Percentiles rank a stretch among this genome's conserved stretches.
Conservation (phyloP, 1,140 invertebrate species). For the Tribolium castaneum region DNA sequence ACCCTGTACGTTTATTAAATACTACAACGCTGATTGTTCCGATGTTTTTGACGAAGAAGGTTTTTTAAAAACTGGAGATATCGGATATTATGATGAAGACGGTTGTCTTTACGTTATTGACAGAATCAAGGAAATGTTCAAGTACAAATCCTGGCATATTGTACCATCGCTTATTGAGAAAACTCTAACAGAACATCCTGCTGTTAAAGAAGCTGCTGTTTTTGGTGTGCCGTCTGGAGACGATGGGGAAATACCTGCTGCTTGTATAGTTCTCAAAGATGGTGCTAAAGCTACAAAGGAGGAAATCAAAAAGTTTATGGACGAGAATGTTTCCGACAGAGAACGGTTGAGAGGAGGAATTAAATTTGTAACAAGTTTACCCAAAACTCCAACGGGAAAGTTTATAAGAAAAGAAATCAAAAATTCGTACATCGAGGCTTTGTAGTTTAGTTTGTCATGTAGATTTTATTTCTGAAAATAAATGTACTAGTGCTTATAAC, state of each 20-base stretch:
- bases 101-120: slow-evolving; percentile 74
- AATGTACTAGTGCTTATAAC: too few relatives aligned
- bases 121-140: slow-evolving; percentile 80
- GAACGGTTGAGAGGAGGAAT: slow-evolving; percentile 20
- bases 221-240: slow-evolving; percentile 61
- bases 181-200: slow-evolving; percentile 73
- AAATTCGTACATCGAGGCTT: background rate
- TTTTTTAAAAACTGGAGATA: slow-evolving; percentile 75
- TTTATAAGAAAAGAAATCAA: background rate
- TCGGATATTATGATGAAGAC: slow-evolving; percentile 74
- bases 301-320: slow-evolving; percentile 21
- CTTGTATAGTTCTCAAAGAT: slow-evolving; percentile 10
- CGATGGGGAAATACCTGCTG: slow-evolving; percentile 32
- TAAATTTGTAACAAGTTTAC: background rate
- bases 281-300: background rate
- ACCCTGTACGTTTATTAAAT: slow-evolving; percentile 66
- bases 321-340: background rate
- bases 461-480: too few relatives aligned
- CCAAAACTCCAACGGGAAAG: slow-evolving; percentile 22
- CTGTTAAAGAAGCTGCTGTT: slow-evolving; percentile 61
- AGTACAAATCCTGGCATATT: slow-evolving; percentile 71
- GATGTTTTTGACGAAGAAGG: slow-evolving; percentile 72
- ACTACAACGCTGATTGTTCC: slow-evolving; percentile 70
- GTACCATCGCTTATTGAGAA: slow-evolving; percentile 82
- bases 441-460: background rate